A percentile compares a stretch with the other conserved stretches of the same genome.
Conservation (phyloP, 2,113 vertebrate species). For the Caloenas nicobarica region DNA sequence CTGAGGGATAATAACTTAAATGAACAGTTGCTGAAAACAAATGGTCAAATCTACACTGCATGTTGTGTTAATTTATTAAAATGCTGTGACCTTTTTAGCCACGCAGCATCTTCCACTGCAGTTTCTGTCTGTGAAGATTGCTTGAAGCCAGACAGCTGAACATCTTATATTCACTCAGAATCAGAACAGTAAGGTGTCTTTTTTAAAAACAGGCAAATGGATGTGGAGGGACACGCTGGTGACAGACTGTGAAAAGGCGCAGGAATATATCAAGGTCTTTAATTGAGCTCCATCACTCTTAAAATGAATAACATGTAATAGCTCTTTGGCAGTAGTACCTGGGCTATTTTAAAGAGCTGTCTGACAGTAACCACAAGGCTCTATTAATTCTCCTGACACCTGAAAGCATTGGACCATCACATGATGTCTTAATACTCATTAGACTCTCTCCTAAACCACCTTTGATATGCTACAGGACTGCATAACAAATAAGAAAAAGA, state of each 20-base stretch:
- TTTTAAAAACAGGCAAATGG: not conserved
- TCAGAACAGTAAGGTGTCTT: not conserved
- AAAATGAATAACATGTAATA: not conserved
- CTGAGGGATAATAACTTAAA: not conserved
- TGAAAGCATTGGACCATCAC: not conserved
- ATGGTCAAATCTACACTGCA: not conserved
- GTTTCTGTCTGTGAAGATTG: not conserved
- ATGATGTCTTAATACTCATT: not conserved
- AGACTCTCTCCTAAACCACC: not conserved
- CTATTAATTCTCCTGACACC: not conserved
- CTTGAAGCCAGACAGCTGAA: not conserved
- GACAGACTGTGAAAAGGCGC: not conserved
- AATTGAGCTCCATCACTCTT: not conserved
- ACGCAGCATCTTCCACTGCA: not conserved
- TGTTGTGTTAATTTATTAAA: not conserved
- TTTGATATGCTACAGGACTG: not conserved
- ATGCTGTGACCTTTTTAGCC: not conserved
- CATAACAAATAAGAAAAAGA: not conserved
- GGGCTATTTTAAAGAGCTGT: not conserved
- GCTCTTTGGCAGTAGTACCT: not conserved
- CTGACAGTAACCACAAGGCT: not conserved
- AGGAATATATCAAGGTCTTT: not conserved
- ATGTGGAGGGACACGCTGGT: not conserved
- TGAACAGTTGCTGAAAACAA: not conserved
- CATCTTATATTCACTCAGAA: not conserved